Evolutionary conservation across 2,888 invertebrate genomes (phyloP).

Genomic region (Epistrophella euchroma): DNA sequence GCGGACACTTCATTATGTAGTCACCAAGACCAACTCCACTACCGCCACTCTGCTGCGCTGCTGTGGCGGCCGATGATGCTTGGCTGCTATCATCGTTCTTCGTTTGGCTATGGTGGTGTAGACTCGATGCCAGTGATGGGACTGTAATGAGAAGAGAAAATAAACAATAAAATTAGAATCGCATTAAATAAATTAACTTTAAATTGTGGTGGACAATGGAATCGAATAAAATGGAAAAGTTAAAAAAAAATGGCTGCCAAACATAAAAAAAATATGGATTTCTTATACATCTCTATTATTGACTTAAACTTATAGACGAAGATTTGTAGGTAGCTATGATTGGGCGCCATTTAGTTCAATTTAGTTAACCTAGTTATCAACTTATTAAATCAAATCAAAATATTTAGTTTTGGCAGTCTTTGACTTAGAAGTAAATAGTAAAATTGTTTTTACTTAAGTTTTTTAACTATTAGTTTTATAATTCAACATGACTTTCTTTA

Average conservation of each 20-base stretch:
- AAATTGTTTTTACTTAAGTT: too few relatives aligned
- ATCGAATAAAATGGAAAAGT: neutral
- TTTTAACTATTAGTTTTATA: too few relatives aligned
- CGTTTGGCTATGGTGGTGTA: slow-evolving; percentile 82
- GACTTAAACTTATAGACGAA: too few relatives aligned
- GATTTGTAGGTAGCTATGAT: neutral
- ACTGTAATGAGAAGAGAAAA: slow-evolving; percentile 77
- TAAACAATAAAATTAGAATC: slow-evolving; percentile 45
- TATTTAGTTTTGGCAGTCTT: too few relatives aligned
- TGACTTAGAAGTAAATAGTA: too few relatives aligned
- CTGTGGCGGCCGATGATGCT: slow-evolving; percentile 77
- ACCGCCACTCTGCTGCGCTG: slow-evolving; percentile 73
- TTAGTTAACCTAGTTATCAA: too few relatives aligned
- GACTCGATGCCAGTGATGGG: slow-evolving; percentile 83
- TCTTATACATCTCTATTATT: too few relatives aligned
- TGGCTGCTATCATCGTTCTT: slow-evolving; percentile 79
- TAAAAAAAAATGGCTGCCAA: neutral
- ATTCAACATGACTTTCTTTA: too few relatives aligned
- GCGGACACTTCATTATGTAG: slow-evolving; percentile 84
- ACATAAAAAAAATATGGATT: too few relatives aligned
- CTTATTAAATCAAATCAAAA: too few relatives aligned
- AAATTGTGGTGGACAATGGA: neutral
- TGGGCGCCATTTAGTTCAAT: neutral
- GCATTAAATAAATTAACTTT: slow-evolving; percentile 25
- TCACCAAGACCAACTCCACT: slow-evolving; percentile 79